Base-by-base conservation (phyloP, 2,888 invertebrate species). In the Chloroclysta siterata region DNA sequence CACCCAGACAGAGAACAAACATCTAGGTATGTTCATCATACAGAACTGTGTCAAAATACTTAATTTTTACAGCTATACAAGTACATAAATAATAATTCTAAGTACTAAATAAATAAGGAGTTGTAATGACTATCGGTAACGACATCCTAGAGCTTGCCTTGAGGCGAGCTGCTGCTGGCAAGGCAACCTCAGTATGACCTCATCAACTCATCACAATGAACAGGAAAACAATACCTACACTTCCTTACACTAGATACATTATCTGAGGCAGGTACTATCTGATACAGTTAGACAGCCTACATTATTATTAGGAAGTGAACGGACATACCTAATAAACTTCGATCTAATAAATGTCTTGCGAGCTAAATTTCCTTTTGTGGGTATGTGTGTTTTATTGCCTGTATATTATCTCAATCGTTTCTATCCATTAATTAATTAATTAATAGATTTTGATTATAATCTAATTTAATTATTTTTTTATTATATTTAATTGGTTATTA, bases 201-300 rank as follows among this genome's bases (percentile, higher is more conserved):
- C 72, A 73, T 73, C 73, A 71, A 70, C 46, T 66, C 73, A 75
- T 79, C 72, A 65, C 65, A 70, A 72, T 65, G 70, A 69, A 67
- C 69, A 78, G 79, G 79, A 78, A 80, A 80, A 80, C 70, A 69
- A 62, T 69, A 58, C 58, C 60, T 69, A 59, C 58, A 70, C 75
- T 80, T 79, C 80, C 78, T 77, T 68, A 74, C 73, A 71, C 63
- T 72, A 75, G 70, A 69, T 72, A 71, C 67, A 68, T 72, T 71
- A 60, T 66, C 61, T 56, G 71, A 73, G 63, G 63, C 56, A 70
- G 58, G 60, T 63, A 47, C 59, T 65, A 60, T 52, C 53, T 67
- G 42, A 65, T 65, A 60, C 50, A 60, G 51, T 59, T 60, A 61
- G 56, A 63, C 56, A 28, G 36, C 2, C 36, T 41, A 46, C 14